phyloP scores from a whole-genome alignment of 2,888 invertebrate genomes.

The Drosophila yooni region DNA sequence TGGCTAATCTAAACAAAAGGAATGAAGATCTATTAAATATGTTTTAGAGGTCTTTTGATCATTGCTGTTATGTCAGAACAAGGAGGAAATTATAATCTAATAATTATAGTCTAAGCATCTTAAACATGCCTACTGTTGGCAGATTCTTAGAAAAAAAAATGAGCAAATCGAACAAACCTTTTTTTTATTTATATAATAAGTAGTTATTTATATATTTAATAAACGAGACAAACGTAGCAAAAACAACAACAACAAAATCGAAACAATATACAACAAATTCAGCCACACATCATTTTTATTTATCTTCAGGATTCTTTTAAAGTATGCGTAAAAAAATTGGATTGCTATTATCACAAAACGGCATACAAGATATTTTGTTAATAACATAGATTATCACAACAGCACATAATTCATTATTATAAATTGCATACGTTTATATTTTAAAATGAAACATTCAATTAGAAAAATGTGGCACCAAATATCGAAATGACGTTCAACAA shows the following conservation, averaged over 20 bases:
- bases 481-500: slow-evolving; percentile 8
- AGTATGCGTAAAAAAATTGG: slow-evolving; percentile 4
- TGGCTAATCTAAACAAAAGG: not conserved
- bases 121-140: not conserved
- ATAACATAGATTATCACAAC: slow-evolving; percentile 35
- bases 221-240: not conserved
- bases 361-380: slow-evolving; percentile 18
- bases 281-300: slow-evolving; percentile 1
- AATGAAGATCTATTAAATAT: not conserved
- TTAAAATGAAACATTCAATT: slow-evolving; percentile 1
- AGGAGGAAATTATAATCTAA: not conserved
- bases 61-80: not conserved
- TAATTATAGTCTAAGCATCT: not conserved
- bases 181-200: not conserved
- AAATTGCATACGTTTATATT: slow-evolving; percentile 9
- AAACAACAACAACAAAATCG: not conserved
- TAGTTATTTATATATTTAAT: not conserved
- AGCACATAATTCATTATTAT: slow-evolving; percentile 7
- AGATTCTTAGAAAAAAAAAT: not conserved
- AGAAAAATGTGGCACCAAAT: slow-evolving; percentile 13
- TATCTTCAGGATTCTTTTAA: not conserved
- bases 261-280: not conserved
- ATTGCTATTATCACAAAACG: slow-evolving; percentile 21
- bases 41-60: not conserved
- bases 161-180: not conserved